phyloP scores from a whole-genome alignment of 2,797 vertebrate species.

The Mionectes olivaceus region DNA sequence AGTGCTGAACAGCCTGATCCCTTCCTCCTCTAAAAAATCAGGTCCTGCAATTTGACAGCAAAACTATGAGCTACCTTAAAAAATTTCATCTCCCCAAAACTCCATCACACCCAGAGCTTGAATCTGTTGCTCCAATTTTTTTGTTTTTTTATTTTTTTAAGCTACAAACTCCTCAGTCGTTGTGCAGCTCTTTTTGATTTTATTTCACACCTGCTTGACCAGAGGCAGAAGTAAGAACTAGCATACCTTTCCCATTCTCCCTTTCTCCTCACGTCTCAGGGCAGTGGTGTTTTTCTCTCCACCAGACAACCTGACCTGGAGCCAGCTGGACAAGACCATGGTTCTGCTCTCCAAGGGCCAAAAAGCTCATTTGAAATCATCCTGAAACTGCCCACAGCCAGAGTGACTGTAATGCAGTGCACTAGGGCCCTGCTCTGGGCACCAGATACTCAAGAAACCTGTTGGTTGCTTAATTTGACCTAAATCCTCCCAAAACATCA shows the following conservation, averaged over 20 bases:
- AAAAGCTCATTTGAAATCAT: neutral
- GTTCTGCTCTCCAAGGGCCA: neutral
- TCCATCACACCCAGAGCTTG: neutral
- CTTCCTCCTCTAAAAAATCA: neutral
- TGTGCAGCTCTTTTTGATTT: neutral
- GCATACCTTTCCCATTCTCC: slow-evolving; percentile 29
- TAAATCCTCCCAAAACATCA: neutral
- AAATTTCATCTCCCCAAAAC: slow-evolving; percentile 8
- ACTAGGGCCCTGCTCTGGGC: neutral
- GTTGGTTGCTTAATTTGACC: neutral
- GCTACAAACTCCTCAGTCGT: neutral
- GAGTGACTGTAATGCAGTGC: neutral
- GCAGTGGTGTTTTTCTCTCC: neutral
- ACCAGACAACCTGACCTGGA: neutral
- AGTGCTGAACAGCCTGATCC: neutral
- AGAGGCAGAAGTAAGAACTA: slow-evolving; percentile 38
- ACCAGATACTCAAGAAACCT: neutral
- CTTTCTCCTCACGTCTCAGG: neutral
- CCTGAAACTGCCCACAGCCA: neutral
- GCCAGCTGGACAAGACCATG: neutral
- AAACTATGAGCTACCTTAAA: neutral
- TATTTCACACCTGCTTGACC: slow-evolving; percentile 20
- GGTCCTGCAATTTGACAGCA: neutral
- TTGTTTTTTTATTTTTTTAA: neutral
- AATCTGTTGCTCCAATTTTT: neutral